Percentiles rank a stretch among this genome's conserved stretches.
These are phyloP conservation scores for Cuculus canorus DNA, from an alignment of 2,797 vertebrate genomes.

Conservation along the genomic window DNA sequence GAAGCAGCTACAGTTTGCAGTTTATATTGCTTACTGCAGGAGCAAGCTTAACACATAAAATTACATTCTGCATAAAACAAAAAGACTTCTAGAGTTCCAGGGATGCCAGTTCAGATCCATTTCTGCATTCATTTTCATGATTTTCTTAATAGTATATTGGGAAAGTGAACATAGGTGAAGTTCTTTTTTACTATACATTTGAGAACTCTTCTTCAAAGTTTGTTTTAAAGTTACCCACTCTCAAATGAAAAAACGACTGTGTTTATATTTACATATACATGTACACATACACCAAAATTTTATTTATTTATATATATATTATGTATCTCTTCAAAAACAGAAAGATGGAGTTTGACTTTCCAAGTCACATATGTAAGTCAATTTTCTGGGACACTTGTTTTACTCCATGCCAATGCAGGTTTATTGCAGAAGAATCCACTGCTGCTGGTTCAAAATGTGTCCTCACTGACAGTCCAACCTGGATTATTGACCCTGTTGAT, in stretches of 20 bases:
- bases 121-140: background rate
- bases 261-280: background rate
- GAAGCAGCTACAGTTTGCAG: background rate
- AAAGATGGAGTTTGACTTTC: background rate
- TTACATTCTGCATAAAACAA: background rate
- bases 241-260: background rate
- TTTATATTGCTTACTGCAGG: background rate
- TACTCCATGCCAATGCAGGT: slow-evolving; percentile 71
- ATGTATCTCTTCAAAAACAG: background rate
- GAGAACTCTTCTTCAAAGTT: background rate
- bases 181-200: background rate
- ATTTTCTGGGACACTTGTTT: background rate
- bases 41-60: background rate
- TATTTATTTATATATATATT: background rate
- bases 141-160: background rate
- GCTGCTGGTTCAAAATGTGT: slow-evolving; percentile 85
- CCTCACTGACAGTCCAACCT: slow-evolving; percentile 83
- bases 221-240: background rate
- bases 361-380: background rate
- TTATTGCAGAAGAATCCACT: slow-evolving; percentile 89
- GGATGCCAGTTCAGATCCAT: background rate
- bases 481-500: slow-evolving; percentile 90
- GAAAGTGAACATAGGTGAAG: background rate
- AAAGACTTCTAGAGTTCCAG: background rate
- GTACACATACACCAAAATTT: background rate